phyloP scores from a whole-genome alignment of 1,140 invertebrate species.

The Sarcophaga bullata region DNA sequence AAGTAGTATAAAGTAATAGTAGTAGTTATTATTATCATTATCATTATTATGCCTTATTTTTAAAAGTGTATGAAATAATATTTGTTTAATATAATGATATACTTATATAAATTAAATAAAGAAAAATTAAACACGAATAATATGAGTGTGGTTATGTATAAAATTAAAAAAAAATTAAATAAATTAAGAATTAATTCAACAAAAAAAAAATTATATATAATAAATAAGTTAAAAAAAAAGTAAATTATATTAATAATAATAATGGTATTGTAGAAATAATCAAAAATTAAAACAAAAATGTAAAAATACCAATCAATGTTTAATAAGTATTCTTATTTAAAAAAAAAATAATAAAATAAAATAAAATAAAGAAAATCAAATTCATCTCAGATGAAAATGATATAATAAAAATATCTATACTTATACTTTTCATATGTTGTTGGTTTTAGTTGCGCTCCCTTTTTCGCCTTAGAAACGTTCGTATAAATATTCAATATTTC shows the following conservation, averaged over 20 bases:
- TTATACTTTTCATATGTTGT: slow-evolving; percentile 12
- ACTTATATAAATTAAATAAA: slow-evolving; percentile 18
- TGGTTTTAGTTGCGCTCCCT: slow-evolving; percentile 6
- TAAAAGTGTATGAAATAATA: background rate
- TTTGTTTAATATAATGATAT: slow-evolving; percentile 5
- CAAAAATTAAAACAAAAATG: slow-evolving; percentile 25
- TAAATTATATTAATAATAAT: slow-evolving; percentile 14
- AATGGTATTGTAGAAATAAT: slow-evolving; percentile 30
- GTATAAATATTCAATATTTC: background rate
- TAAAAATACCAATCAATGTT: slow-evolving; percentile 5
- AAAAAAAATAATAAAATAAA: background rate
- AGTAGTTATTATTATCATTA: background rate
- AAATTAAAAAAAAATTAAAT: background rate
- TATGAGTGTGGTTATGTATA: background rate
- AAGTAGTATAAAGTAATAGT: slow-evolving; percentile 30
- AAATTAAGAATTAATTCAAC: background rate
- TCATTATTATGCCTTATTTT: slow-evolving; percentile 29
- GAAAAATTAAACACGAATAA: background rate
- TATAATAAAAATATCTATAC: background rate
- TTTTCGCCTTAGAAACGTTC: slow-evolving; percentile 3
- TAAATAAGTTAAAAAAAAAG: slow-evolving; percentile 3
- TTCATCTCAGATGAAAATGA: slow-evolving; percentile 36
- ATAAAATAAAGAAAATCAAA: background rate
- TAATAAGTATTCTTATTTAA: slow-evolving; percentile 10
- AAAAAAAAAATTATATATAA: background rate